Evolutionary conservation across 2,113 vertebrate species (phyloP).

Genomic region (Chaetura pelagica): DNA sequence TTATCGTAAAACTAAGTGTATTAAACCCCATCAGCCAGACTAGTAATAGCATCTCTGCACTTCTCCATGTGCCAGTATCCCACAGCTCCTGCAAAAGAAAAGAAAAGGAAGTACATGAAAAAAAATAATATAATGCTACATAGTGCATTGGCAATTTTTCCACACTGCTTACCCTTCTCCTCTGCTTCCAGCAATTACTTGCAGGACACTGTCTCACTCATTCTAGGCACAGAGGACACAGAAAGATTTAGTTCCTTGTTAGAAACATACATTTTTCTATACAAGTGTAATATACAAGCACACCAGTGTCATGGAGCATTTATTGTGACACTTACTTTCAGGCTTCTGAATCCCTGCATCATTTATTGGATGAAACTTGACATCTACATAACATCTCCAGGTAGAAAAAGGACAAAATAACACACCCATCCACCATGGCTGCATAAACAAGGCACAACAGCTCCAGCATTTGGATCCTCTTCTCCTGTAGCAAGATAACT

Average conservation of each 20-base stretch:
- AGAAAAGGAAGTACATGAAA: slow-evolving; percentile 24
- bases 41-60: neutral
- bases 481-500: neutral
- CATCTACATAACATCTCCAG: neutral
- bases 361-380: neutral
- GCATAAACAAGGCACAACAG: neutral
- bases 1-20: neutral
- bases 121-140: neutral
- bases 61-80: neutral
- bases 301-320: neutral
- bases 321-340: slow-evolving; percentile 16
- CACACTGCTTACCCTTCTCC: slow-evolving; percentile 53
- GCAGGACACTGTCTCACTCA: neutral
- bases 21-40: neutral
- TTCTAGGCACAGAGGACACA: slow-evolving; percentile 58
- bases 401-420: neutral
- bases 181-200: neutral
- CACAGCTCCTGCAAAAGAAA: slow-evolving; percentile 54
- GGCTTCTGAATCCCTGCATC: neutral
- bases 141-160: neutral
- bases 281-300: neutral
- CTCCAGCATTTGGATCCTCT: neutral
- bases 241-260: slow-evolving; percentile 31
- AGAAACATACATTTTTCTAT: slow-evolving; percentile 3
- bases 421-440: neutral